Percentiles rank a stretch among this genome's conserved stretches.
Conservation (phyloP, 2,888 invertebrate genomes). For the Ophioninae sp. region DNA sequence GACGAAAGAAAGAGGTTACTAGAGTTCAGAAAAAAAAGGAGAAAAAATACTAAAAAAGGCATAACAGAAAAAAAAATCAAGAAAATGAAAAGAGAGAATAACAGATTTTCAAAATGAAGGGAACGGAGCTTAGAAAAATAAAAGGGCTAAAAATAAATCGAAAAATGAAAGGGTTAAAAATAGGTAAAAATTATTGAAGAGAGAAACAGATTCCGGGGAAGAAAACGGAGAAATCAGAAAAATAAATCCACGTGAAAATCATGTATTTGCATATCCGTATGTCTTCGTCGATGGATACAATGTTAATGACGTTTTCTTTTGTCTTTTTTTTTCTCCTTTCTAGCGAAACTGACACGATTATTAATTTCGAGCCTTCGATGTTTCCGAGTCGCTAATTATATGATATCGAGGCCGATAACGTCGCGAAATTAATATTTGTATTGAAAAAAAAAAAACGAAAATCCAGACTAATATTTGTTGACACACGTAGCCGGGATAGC, state of each 20-base stretch:
- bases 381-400: conserved; percentile 50
- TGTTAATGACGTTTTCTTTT: neutral
- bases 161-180: no score
- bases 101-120: neutral
- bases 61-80: no score
- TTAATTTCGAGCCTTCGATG: conserved; percentile 12
- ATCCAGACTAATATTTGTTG: neutral
- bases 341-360: neutral
- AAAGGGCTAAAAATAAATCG: no score
- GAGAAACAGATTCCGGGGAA: neutral
- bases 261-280: neutral
- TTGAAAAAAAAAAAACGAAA: neutral
- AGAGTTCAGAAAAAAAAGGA: no score
- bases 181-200: no score
- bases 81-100: neutral
- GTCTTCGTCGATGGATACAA: neutral
- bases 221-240: neutral
- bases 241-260: neutral
- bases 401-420: conserved; percentile 60
- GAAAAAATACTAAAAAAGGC: no score
- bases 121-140: no score
- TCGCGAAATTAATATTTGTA: conserved; percentile 40
- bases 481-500: neutral
- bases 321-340: neutral
- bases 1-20: no score